Evolutionary conservation across 2,797 vertebrate genomes (phyloP), one percentile per base, ranked within the genome.

Genomic region (Enteromius trimaculatus): DNA sequence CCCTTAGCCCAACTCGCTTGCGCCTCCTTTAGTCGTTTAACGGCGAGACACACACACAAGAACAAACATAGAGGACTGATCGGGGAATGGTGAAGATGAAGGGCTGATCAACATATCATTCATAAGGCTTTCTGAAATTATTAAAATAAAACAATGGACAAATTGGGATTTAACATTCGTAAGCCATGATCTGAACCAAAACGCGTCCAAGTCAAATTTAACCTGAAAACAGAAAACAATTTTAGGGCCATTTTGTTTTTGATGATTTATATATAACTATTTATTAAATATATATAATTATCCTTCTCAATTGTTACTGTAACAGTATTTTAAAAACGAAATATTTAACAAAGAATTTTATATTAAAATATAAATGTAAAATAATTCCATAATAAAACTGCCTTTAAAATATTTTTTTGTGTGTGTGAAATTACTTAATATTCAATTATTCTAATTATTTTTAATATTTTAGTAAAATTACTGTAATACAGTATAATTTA

Each of bases 21-120:
- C 5, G 16, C 75, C 42, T 69, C 51, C 85, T 81, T 84, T 85
- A 83, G 88, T 89, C 82, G 85, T 86, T 86, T 81, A 23, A 60
- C 29, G 55, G 79, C 71, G 21, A 70, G 71, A 34, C 31, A 34
- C 34, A 80, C 68, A 64, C 60, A 31, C 85, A 58, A 64, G 64
- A 55, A n/a, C 7, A 68, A 51, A 65, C 6, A 49, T 11, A 44
- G 58, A 37, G 47, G 53, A 77, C 39, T 37, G 21, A 60, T 42
- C 7, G 23, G 21, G 34, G 47, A 31, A 39, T 31, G n/a, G 21
- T 26, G 47, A 49, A 26, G 77, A 71, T 76, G 53, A 77, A 7
- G 62, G 39, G 49, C 29, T 53, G 39, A 53, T 55, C 37, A 51
- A 34, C 44, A 39, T 53, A 69, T 65, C 66, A 44, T 39, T 71